Base-by-base conservation (phyloP, 2,888 invertebrate genomes). In the Drosophila testacea region DNA sequence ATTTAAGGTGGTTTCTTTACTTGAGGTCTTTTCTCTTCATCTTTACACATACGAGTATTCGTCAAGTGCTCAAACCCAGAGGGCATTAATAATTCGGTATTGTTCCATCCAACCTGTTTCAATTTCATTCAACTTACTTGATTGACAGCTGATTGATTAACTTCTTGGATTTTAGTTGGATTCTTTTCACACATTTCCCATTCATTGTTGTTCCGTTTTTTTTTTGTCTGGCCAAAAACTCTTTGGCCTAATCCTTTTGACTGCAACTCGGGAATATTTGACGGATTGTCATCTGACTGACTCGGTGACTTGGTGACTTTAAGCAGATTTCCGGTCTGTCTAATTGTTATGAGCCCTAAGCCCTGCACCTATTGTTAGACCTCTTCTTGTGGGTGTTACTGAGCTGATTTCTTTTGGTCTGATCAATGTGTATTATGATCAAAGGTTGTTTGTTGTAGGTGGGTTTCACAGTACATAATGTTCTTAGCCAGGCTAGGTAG, bases 81-180 rank as follows among this genome's bases (percentile, higher is more conserved):
- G 59, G 51, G 75, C 81, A 80, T 84, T 84, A 64, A 82, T 81
- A 79, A 83, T 82, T 80, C 72, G 77, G 77, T 70, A 56, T 63
- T 85, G 79, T 80, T 82, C 66, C 38, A 62, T 60, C 38, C 65
- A 83, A 83, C 83, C 83, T 88, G 87, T 73, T 81, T 83, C 70
- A 46, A 81, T 63, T 74, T 76, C 76, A 84, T 87, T 87, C 85
- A 87, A 73, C 13, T 42, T 27, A 57, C 73, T 56, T 87, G 86
- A 87, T 87, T 87, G 86, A 87, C 86, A 87, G 88, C 84, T 77
- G 83, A 87, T 87, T 88, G 88, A 87, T 87, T 88, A 57, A 57
- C 57, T 87, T 63, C 57, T 87, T 61, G 59, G 75, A 71, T 61
- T 71, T 73, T 50, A 69, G 72, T 72, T 69, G 71, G 74, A 73